These are phyloP conservation scores for Orchestia grillus DNA, from an alignment of 1,140 invertebrate species.

Conservation along the genomic window DNA sequence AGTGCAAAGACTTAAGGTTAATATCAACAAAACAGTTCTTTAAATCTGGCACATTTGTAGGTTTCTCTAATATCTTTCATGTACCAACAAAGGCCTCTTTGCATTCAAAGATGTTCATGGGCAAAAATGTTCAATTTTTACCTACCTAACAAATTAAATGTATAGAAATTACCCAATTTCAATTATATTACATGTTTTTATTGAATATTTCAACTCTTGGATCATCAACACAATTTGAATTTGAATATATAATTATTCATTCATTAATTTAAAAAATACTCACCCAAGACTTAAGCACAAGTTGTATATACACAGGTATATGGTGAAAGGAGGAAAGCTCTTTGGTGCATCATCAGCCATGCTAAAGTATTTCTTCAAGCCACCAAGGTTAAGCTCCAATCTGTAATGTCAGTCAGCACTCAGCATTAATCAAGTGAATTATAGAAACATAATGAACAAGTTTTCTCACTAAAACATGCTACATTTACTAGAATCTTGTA, in stretches of 20 bases:
- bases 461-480: background rate
- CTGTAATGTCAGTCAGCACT: background rate
- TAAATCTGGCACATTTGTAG: too few species aligned
- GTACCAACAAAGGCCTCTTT: too few species aligned
- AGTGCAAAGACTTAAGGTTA: too few species aligned
- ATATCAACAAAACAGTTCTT: too few species aligned
- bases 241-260: too few species aligned
- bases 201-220: background rate
- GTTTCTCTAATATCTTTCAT: too few species aligned
- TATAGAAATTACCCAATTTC: background rate
- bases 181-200: background rate
- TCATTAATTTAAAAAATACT: too few species aligned
- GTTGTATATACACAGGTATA: conserved; percentile 59
- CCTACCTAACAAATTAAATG: too few species aligned
- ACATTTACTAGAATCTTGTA: background rate
- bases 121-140: too few species aligned
- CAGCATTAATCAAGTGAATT: too few species aligned
- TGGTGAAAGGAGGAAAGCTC: background rate
- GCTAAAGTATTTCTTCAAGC: background rate
- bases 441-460: background rate
- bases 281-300: conserved; percentile 63
- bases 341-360: conserved; percentile 8
- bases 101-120: too few species aligned
- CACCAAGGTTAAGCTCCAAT: background rate
- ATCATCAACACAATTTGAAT: background rate